Percentiles rank a stretch among this genome's conserved stretches.
phyloP scores from a whole-genome alignment of 1,140 invertebrate genomes.

The Zophobas atratus region DNA sequence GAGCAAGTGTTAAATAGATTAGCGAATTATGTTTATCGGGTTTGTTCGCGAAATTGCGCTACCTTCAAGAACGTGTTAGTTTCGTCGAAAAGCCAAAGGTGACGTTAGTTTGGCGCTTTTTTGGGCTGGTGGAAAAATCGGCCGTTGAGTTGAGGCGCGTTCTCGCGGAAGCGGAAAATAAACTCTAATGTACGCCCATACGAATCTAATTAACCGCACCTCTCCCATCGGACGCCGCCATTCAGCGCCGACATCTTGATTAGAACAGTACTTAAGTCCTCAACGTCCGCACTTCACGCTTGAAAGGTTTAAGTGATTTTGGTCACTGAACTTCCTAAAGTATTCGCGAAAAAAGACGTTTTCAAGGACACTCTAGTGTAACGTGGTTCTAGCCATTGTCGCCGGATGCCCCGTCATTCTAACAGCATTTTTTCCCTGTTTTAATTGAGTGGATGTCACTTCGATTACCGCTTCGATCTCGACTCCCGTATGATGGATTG shows the following conservation, averaged over 20 bases:
- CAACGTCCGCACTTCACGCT: conserved; percentile 1
- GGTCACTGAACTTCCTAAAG: conserved; percentile 34
- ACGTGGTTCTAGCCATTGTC: not conserved
- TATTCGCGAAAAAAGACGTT: conserved; percentile 9
- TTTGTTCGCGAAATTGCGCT: not conserved
- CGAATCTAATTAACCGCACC: too few relatives aligned
- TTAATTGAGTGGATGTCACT: too few relatives aligned
- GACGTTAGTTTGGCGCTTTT: too few relatives aligned
- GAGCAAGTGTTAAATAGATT: not conserved
- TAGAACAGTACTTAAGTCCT: too few relatives aligned
- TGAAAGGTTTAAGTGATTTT: conserved; percentile 39
- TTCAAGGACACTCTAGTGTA: conserved; percentile 11
- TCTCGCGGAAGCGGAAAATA: too few relatives aligned
- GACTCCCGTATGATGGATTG: too few relatives aligned
- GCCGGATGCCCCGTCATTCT: not conserved
- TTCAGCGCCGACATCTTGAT: too few relatives aligned
- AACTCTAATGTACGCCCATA: too few relatives aligned
- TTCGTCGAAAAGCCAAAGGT: not conserved
- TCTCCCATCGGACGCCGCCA: too few relatives aligned
- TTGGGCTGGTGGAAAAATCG: too few relatives aligned
- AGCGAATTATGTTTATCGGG: not conserved
- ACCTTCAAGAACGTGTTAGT: not conserved
- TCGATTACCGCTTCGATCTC: too few relatives aligned
- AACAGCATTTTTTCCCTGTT: not conserved
- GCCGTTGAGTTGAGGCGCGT: too few relatives aligned